A percentile compares a stretch with the other conserved stretches of the same genome.
Conservation (phyloP, 2,888 invertebrate species). For the Amiota mariae region DNA sequence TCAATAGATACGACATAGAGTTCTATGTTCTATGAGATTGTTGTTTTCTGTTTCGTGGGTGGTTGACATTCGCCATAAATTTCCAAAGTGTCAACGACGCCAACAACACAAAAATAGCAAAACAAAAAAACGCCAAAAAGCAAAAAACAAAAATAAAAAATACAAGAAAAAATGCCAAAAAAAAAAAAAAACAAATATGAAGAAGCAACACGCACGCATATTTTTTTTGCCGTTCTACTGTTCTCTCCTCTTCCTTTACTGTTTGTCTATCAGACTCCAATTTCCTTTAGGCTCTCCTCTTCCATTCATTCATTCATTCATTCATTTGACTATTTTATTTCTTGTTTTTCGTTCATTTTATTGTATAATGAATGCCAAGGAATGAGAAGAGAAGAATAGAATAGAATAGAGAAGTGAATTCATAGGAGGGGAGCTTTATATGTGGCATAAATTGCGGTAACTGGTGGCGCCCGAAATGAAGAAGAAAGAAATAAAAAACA, state of each 20-base stretch:
- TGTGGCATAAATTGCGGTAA: slow-evolving; percentile 35
- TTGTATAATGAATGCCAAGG: background rate
- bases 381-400: background rate
- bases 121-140: slow-evolving; percentile 32
- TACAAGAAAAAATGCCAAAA: slow-evolving; percentile 34
- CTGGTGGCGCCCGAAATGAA: slow-evolving; percentile 38
- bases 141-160: slow-evolving; percentile 5
- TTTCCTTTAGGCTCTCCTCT: background rate
- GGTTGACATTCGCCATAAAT: slow-evolving; percentile 62
- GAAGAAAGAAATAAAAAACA: background rate
- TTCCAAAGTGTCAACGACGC: slow-evolving; percentile 69
- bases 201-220: slow-evolving; percentile 66
- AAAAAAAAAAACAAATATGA: slow-evolving; percentile 37
- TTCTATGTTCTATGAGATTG: too few relatives aligned
- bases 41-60: background rate
- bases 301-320: background rate
- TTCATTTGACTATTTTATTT: slow-evolving; percentile 14
- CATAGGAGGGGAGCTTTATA: background rate
- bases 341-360: slow-evolving; percentile 19
- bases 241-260: background rate
- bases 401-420: background rate
- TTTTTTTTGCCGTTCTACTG: slow-evolving; percentile 41
- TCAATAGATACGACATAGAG: too few relatives aligned
- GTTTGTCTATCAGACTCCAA: slow-evolving; percentile 32
- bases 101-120: slow-evolving; percentile 44